phyloP scores from a whole-genome alignment of 2,113 vertebrate species.

The Otolemur garnettii region DNA sequence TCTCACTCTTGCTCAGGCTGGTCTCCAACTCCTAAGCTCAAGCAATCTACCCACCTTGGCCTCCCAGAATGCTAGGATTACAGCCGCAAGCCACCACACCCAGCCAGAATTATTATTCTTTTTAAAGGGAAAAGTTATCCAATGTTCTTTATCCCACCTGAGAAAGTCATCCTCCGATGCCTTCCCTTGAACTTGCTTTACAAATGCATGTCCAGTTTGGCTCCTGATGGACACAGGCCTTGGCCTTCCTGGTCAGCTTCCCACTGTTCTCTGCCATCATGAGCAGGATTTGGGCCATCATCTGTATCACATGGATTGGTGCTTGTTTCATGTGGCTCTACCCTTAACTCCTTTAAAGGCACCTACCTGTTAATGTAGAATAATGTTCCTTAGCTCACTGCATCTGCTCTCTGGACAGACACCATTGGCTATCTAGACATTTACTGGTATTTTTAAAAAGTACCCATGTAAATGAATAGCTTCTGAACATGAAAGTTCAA shows the following conservation, averaged over 20 bases:
- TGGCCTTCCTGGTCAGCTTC: background rate
- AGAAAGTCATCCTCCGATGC: background rate
- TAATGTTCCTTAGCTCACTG: no score
- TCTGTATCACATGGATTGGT: background rate
- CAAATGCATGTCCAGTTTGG: background rate
- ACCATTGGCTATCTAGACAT: background rate
- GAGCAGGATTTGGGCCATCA: background rate
- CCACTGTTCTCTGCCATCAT: background rate
- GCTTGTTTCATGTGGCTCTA: background rate
- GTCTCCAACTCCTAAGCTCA: no score
- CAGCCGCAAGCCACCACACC: no score
- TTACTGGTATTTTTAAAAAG: slow-evolving; percentile 2
- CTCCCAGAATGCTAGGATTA: no score
- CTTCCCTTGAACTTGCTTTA: background rate
- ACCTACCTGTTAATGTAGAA: background rate
- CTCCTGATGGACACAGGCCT: background rate
- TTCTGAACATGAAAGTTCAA: background rate
- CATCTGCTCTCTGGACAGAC: background rate
- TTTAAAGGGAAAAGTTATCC: background rate
- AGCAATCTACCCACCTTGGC: no score
- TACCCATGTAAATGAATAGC: background rate
- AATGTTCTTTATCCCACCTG: background rate
- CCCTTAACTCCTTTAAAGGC: background rate
- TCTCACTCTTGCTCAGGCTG: no score
- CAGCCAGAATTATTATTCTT: background rate